phyloP scores from a whole-genome alignment of 1,140 invertebrate species.

The Caerostris extrusa region DNA sequence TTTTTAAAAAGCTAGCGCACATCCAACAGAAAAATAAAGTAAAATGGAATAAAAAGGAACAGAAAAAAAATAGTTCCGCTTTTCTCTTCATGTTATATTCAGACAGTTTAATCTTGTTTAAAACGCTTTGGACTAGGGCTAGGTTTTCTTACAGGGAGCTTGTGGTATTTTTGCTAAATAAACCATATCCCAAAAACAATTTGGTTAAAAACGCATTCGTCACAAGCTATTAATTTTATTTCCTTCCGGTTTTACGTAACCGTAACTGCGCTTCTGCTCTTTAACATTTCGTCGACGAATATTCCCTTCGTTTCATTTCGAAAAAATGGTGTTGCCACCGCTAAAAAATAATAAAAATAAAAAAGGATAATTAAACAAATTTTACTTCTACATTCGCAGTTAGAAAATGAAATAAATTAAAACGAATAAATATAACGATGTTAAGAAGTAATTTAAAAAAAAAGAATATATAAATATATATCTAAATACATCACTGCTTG shows the following conservation, averaged over 20 bases:
- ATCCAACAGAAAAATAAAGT: neutral
- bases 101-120: slow-evolving; percentile 43
- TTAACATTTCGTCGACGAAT: slow-evolving; percentile 32
- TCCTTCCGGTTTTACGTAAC: neutral
- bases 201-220: slow-evolving; percentile 71
- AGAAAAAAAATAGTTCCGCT: neutral
- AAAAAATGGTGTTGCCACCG: neutral
- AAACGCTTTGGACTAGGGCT: neutral
- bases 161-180: neutral
- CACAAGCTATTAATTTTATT: slow-evolving; percentile 69
- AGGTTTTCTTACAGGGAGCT: neutral
- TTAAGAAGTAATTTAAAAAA: neutral
- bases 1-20: neutral
- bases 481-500: no score
- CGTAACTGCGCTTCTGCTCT: slow-evolving; percentile 58
- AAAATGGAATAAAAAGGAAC: neutral
- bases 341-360: slow-evolving; percentile 23
- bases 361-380: slow-evolving; percentile 66
- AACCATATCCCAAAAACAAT: slow-evolving; percentile 50
- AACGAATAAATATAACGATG: slow-evolving; percentile 70
- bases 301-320: slow-evolving; percentile 21
- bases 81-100: slow-evolving; percentile 24
- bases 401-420: slow-evolving; percentile 71
- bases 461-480: no score
- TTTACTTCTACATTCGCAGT: slow-evolving; percentile 13